phyloP scores from a whole-genome alignment of 2,888 invertebrate genomes.

The Belgica antarctica region DNA sequence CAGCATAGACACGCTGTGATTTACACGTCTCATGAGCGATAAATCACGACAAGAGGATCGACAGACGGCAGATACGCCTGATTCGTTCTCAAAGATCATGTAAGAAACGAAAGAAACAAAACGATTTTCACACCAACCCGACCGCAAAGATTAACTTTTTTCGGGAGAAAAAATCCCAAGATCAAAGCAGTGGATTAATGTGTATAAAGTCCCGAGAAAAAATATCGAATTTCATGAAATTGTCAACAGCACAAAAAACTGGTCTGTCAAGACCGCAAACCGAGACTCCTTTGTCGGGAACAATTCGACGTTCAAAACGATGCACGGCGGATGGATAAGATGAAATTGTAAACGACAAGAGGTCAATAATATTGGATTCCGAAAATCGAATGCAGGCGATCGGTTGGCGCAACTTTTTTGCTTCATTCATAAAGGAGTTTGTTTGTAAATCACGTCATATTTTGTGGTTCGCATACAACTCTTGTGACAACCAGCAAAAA shows the following conservation, averaged over 20 bases:
- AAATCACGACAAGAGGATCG: neutral
- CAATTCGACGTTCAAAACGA: neutral
- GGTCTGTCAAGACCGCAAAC: conserved; percentile 16
- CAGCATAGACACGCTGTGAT: neutral
- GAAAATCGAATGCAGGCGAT: neutral
- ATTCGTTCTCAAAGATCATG: conserved; percentile 2
- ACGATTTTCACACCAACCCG: conserved; percentile 12
- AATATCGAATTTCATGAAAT: conserved; percentile 5
- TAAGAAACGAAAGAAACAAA: conserved; percentile 20
- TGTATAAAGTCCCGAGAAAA: neutral
- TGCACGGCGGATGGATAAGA: conserved; percentile 1
- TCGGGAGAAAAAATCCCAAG: neutral
- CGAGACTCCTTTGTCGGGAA: conserved; percentile 23
- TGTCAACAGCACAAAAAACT: neutral
- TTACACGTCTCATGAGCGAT: neutral
- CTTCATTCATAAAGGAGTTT: no score
- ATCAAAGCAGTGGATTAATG: conserved; percentile 16
- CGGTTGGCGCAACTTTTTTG: neutral
- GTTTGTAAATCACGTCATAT: no score
- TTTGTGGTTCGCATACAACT: no score
- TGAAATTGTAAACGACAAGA: neutral
- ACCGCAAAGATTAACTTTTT: neutral
- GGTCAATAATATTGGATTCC: conserved; percentile 19
- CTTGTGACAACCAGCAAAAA: no score
- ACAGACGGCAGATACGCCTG: neutral